phyloP scores from a whole-genome alignment of 2,113 vertebrate species.

The Tachysurus fulvidraco region DNA sequence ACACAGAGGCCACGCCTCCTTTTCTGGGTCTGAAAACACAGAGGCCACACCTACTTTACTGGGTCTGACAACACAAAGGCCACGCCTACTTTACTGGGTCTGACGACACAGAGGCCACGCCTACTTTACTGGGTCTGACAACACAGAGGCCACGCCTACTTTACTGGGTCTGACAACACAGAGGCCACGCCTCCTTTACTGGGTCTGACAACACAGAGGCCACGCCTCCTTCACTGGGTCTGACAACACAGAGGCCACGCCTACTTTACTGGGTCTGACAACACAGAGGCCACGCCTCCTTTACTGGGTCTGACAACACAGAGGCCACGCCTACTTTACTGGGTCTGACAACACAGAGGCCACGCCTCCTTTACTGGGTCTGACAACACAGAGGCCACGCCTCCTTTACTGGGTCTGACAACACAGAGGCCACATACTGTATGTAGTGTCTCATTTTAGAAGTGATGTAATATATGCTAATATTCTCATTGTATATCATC shows the following conservation, averaged over 20 bases:
- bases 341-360: background rate
- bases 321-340: background rate
- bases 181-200: background rate
- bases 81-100: background rate
- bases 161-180: background rate
- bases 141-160: background rate
- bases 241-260: background rate
- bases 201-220: background rate
- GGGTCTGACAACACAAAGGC: background rate
- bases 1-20: background rate
- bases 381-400: background rate
- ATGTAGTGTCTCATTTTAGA: background rate
- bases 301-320: background rate
- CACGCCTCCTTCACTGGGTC: background rate
- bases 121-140: background rate
- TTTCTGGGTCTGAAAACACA: background rate
- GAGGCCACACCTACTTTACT: background rate
- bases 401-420: background rate
- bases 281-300: background rate
- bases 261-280: background rate
- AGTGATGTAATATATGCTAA: background rate
- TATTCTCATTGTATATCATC: background rate
- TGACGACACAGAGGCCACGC: background rate
- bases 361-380: background rate
- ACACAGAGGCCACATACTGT: background rate